Evolutionary conservation across 2,888 invertebrate species (phyloP).

Genomic region (Mimumesa dahlbomi): DNA sequence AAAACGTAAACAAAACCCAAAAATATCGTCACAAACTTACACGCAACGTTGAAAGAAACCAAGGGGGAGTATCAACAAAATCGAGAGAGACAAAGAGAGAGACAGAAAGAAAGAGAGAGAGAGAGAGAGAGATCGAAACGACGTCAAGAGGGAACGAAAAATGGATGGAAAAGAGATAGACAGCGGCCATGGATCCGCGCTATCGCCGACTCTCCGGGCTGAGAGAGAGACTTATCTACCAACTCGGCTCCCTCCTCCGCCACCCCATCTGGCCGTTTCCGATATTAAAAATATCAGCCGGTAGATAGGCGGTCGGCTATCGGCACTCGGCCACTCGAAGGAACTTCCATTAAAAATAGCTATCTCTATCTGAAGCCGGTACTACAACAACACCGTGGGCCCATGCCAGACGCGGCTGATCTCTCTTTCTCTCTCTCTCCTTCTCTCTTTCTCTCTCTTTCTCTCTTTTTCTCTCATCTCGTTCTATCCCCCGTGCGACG

Average conservation of each 20-base stretch:
- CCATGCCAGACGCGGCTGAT: conserved; percentile 52
- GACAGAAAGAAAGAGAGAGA: not conserved
- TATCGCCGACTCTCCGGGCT: conserved; percentile 51
- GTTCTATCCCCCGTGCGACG: not conserved
- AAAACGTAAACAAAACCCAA: too few relatives aligned
- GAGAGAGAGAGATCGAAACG: conserved; percentile 5
- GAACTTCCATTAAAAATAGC: conserved; percentile 76
- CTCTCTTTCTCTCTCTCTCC: conserved; percentile 18
- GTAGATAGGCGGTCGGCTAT: conserved; percentile 71
- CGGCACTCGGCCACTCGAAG: conserved; percentile 69
- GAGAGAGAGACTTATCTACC: conserved; percentile 60
- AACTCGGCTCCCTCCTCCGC: conserved; percentile 27
- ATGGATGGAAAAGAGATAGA: conserved; percentile 55
- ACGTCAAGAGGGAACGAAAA: conserved; percentile 29
- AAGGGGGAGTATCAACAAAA: not conserved
- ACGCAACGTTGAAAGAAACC: too few relatives aligned
- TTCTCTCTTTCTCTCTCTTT: not conserved
- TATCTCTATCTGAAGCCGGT: conserved; percentile 72
- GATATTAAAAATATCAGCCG: conserved; percentile 75
- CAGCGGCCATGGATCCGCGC: conserved; percentile 47
- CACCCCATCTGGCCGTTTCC: conserved; percentile 65
- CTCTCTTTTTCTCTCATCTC: too few relatives aligned
- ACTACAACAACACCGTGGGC: conserved; percentile 67
- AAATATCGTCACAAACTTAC: too few relatives aligned
- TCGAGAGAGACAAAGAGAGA: conserved; percentile 5